phyloP scores from a whole-genome alignment of 2,888 invertebrate genomes.

The Macaria liturata region DNA sequence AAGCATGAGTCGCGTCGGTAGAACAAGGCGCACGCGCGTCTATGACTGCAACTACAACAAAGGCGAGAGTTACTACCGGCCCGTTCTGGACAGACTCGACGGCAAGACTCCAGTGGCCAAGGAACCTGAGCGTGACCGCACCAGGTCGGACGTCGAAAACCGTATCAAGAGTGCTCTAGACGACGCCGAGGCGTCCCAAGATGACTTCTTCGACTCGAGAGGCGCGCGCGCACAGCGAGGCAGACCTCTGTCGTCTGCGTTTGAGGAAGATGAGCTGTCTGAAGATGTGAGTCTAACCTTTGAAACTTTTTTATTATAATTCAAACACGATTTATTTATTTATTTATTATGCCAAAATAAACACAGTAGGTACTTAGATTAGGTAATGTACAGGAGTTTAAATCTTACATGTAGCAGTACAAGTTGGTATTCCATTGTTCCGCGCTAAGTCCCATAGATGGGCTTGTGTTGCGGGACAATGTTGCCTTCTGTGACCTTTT shows the following conservation, averaged over 20 bases:
- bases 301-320: no score
- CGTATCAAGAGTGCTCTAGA: conserved; percentile 66
- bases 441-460: no score
- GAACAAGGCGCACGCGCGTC: conserved; percentile 91
- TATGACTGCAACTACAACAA: conserved; percentile 94
- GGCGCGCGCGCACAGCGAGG: conserved; percentile 79
- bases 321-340: no score
- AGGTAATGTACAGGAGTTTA: no score
- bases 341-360: no score
- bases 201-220: conserved; percentile 86
- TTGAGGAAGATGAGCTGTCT: conserved; percentile 72
- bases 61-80: conserved; percentile 92
- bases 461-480: no score
- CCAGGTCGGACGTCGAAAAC: conserved; percentile 62
- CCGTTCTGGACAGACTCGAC: conserved; percentile 89
- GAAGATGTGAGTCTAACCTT: conserved; percentile 69
- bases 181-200: conserved; percentile 62
- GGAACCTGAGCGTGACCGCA: conserved; percentile 65
- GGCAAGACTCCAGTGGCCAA: conserved; percentile 78
- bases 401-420: no score
- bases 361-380: no score
- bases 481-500: no score
- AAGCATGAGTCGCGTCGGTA: conserved; percentile 71
- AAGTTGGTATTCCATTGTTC: no score
- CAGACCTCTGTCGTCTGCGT: conserved; percentile 70